phyloP scores from a whole-genome alignment of 2,888 invertebrate genomes.

The Strigamia crassipes region DNA sequence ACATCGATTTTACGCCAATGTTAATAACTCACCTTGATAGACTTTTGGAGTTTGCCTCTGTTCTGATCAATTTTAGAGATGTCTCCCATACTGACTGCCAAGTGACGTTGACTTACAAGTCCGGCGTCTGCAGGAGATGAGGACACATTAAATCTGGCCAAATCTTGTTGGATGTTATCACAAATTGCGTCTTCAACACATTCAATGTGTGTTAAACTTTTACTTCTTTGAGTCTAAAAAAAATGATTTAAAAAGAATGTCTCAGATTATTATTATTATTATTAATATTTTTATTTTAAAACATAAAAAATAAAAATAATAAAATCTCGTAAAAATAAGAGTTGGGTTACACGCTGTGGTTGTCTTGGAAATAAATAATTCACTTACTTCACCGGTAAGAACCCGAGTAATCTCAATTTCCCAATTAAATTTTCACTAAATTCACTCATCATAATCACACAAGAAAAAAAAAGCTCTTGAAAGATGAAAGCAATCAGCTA shows the following conservation, averaged over 20 bases:
- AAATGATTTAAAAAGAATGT: neutral
- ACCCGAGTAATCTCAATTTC: neutral
- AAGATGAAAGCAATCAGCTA: conserved; percentile 26
- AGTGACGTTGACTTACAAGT: conserved; percentile 8
- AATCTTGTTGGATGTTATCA: conserved; percentile 38
- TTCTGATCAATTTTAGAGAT: conserved; percentile 23
- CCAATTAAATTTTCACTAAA: conserved; percentile 24
- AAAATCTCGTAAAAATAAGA: neutral
- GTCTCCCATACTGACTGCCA: conserved; percentile 36
- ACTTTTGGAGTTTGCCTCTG: conserved; percentile 24
- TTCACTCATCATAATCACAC: neutral
- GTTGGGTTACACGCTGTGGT: neutral
- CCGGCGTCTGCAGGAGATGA: neutral
- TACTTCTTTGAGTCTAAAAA: conserved; percentile 25
- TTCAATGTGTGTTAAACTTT: conserved; percentile 27
- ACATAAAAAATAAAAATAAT: no score
- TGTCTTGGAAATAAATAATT: neutral
- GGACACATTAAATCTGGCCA: conserved; percentile 10
- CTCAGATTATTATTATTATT: no score
- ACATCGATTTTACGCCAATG: neutral
- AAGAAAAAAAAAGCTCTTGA: conserved; percentile 8
- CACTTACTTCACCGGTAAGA: neutral
- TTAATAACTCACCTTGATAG: conserved; percentile 13
- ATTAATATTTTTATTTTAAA: no score
- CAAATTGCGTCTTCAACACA: conserved; percentile 28